These are phyloP conservation scores for Clarias laeviceps DNA, from an alignment of 2,797 vertebrate species.

Conservation along the genomic window DNA sequence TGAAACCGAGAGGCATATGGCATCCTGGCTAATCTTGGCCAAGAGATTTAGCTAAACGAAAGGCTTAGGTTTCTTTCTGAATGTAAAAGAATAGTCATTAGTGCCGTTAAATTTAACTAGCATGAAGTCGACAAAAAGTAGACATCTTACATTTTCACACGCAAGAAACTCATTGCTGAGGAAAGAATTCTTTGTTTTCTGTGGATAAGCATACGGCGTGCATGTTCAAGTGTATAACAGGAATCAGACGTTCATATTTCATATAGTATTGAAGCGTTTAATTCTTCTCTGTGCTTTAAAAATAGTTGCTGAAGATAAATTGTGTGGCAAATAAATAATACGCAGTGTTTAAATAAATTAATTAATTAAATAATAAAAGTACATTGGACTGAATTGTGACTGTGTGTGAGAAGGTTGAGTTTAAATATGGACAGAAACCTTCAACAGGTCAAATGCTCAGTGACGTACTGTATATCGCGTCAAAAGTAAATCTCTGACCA, in stretches of 20 bases:
- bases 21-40: conserved; percentile 18
- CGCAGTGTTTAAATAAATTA: not conserved
- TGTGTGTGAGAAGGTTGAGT: not conserved
- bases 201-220: not conserved
- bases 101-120: not conserved
- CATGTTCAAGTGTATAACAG: not conserved
- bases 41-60: not conserved
- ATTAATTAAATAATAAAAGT: not conserved
- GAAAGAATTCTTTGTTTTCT: too few species aligned
- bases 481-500: not conserved
- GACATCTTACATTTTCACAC: too few species aligned
- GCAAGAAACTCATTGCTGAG: not conserved
- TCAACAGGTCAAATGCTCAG: not conserved
- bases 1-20: conserved; percentile 55
- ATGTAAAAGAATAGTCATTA: not conserved
- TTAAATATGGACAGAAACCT: not conserved
- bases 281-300: not conserved
- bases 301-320: too few species aligned
- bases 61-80: not conserved
- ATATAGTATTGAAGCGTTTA: not conserved
- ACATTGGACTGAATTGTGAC: not conserved
- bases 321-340: not conserved
- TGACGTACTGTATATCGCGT: not conserved
- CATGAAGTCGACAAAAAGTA: not conserved
- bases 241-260: not conserved